Evolutionary conservation across 1,140 invertebrate species (phyloP), one percentile per base, ranked within the genome.

Genomic region (Drosophila erecta): DNA sequence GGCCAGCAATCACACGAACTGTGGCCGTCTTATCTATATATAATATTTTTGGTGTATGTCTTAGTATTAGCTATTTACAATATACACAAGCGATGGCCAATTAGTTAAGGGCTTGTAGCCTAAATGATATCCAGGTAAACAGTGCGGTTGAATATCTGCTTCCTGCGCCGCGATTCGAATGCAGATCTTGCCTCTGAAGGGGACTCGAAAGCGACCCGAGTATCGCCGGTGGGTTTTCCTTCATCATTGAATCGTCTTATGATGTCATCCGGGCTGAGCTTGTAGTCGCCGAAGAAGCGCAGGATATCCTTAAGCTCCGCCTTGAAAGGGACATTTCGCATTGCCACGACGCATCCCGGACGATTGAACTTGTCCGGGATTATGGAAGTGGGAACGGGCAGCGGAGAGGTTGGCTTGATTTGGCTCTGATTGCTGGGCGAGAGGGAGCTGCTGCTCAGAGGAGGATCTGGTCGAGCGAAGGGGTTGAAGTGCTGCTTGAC

Each of bases 251-350:
- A 98, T 1, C 97, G 93, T 30, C 97, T 90, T 59, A 97, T 96
- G 3, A 98, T 95, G 75, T 97, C 95, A 66, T 97, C 95, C 1
- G 95, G 93, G 10, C 95, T 94, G 0, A 97, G 89, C 46, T 96
- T 94, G 76, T 95, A 97, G 17, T 95, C 96, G 0, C 94, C 92
- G 79, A 99, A 98, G 89, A 98, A 98, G 1, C 95, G 93, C 43
- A 98, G 93, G 56, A 99, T 97, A 67, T 99, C 97, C 51, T 97
- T 95, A 10, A 97, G 95, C 6, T 95, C 94, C 0, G 97, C 97
- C 59, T 96, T 95, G 91, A 96, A 98, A 0, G 97, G 97, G 1
- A 98, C 95, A 92, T 98, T 98, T 79, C 96, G 95, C 79, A 98
- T 93, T 1, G 95, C 94, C 0, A 98, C 92, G 0, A 98, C 96